A percentile compares a stretch with the other conserved stretches of the same genome.
Evolutionary conservation across 2,888 invertebrate species (phyloP).

Genomic region (Brenthis daphne): DNA sequence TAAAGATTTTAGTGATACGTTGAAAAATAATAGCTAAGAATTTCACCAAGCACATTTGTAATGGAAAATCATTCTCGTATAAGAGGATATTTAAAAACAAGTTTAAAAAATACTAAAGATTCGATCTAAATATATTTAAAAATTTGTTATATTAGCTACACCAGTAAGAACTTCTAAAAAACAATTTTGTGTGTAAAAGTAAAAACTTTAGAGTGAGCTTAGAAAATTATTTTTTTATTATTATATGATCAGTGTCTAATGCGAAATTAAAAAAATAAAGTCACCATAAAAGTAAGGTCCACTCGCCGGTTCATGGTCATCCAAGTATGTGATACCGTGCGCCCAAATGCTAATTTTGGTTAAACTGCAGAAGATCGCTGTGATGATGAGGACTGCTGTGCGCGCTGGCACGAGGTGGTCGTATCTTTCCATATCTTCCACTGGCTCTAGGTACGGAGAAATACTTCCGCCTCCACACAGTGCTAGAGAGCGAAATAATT

Average conservation of each 20-base stretch:
- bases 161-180: no score
- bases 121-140: no score
- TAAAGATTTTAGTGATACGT: no score
- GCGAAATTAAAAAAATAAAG: neutral
- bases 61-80: neutral
- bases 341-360: slow-evolving; percentile 69
- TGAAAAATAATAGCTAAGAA: no score
- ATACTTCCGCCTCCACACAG: slow-evolving; percentile 53
- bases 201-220: no score
- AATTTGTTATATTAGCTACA: no score
- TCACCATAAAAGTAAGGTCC: slow-evolving; percentile 72
- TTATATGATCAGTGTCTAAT: neutral
- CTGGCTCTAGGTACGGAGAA: slow-evolving; percentile 33
- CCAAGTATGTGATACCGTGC: slow-evolving; percentile 67
- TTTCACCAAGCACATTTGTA: no score
- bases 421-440: slow-evolving; percentile 24
- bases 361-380: slow-evolving; percentile 55
- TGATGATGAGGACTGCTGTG: slow-evolving; percentile 52
- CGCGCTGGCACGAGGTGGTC: slow-evolving; percentile 41
- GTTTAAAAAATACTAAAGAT: no score
- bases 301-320: slow-evolving; percentile 69
- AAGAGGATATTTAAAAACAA: neutral
- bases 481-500: slow-evolving; percentile 47
- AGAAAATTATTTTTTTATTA: no score
- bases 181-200: no score